Evolutionary conservation across 2,888 invertebrate species (phyloP).

Genomic region (Arctia plantaginis): DNA sequence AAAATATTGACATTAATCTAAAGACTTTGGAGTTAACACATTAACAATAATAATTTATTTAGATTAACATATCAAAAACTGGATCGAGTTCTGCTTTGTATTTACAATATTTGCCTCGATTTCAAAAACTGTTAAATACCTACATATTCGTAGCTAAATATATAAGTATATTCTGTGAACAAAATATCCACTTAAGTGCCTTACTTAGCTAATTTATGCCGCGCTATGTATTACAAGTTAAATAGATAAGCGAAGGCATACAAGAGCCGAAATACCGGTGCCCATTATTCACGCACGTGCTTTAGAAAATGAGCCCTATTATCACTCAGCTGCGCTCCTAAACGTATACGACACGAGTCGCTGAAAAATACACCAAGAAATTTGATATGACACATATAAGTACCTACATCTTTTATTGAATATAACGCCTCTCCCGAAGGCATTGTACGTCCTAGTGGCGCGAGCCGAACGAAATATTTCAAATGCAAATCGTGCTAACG

Average conservation of each 20-base stretch:
- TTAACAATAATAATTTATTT: neutral
- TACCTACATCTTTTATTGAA: conserved; percentile 69
- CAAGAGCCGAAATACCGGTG: conserved; percentile 52
- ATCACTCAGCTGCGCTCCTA: conserved; percentile 67
- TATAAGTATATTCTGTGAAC: conserved; percentile 26
- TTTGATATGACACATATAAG: conserved; percentile 80
- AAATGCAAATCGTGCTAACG: conserved; percentile 86
- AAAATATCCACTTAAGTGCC: conserved; percentile 37
- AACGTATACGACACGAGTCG: conserved; percentile 75
- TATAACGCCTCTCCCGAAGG: conserved; percentile 71
- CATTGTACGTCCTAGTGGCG: conserved; percentile 79
- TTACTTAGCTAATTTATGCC: conserved; percentile 45
- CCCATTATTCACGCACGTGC: conserved; percentile 81
- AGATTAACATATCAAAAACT: neutral
- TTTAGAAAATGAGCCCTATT: conserved; percentile 76
- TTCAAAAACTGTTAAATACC: too few relatives aligned
- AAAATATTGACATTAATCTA: neutral
- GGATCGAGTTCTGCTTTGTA: neutral
- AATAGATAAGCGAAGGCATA: conserved; percentile 58
- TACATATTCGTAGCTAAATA: neutral
- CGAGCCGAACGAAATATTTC: conserved; percentile 83
- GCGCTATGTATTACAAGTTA: conserved; percentile 51
- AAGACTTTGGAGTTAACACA: neutral
- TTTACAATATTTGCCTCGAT: neutral
- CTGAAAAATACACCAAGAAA: conserved; percentile 85